Conservation (phyloP, 2,797 vertebrate genomes). For the Urosaurus nigricauda region DNA sequence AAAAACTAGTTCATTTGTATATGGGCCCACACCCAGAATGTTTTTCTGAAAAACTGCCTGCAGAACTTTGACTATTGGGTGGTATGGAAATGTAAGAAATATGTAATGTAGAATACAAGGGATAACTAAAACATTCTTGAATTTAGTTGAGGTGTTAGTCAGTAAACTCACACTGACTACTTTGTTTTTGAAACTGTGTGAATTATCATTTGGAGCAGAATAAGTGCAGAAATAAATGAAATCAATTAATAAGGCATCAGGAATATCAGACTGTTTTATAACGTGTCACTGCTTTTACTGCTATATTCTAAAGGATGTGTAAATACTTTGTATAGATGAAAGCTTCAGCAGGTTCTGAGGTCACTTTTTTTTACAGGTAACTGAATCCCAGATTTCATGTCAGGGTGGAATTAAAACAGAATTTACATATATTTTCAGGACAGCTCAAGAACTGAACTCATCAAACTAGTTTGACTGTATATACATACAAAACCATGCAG, state of each 20-base stretch:
- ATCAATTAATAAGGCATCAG: background rate
- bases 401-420: background rate
- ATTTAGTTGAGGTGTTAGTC: background rate
- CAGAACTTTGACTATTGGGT: background rate
- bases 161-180: background rate
- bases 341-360: background rate
- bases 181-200: background rate
- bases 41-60: background rate
- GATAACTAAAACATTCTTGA: background rate
- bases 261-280: background rate
- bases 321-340: constrained; percentile 4
- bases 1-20: background rate
- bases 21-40: background rate
- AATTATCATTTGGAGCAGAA: background rate
- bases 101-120: background rate
- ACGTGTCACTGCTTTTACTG: background rate
- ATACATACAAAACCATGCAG: background rate
- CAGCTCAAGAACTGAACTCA: too few relatives aligned
- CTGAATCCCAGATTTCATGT: background rate
- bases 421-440: background rate
- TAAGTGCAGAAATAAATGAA: background rate
- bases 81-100: background rate
- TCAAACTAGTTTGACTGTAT: background rate
- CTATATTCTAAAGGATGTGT: background rate
- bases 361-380: background rate